Evolutionary conservation across 2,888 invertebrate genomes (phyloP), one percentile per base, ranked within the genome.

Genomic region (Eupithecia insigniata): DNA sequence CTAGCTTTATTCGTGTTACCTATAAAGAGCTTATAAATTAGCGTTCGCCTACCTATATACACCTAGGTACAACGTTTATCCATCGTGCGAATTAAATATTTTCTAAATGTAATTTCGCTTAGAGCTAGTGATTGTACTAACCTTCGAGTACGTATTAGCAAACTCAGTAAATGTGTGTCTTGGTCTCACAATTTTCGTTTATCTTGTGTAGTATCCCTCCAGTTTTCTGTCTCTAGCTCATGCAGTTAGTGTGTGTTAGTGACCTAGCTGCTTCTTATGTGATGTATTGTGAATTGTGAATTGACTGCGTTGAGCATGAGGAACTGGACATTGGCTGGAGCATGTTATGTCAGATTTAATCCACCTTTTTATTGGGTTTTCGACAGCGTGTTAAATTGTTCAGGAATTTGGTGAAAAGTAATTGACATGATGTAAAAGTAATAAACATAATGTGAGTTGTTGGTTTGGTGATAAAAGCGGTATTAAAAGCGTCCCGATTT

Each of bases 341-440:
- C 72, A 74, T 73, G 75, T 62, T 71, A 74, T 71, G 77, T 72
- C 76, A 76, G 75, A 73, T 72, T 79, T 77, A 74, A 75, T 77
- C 76, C 70, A 70, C 55, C 68, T 72, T 74, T 70, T 71, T 69
- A 68, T 67, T 70, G 71, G 71, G 64, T 71, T 69, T 32, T 58
- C 12, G 62, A 69, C 66, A 51, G 43, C 18, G 32, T 55, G 16
- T 8, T 69, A 69, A 67, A 55, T 61, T 2, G 61, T 61, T 43
- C 12, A 28, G 14, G 18, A 32, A 1, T 30, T 18, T 36, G 6
- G 18, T 16, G 43, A 0, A 18, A 16, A 6, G 3, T 60, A 18
- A 32, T 60, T 18, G n/a, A n/a, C n/a, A n/a, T n/a, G n/a, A n/a
- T n/a, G n/a, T n/a, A n/a, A n/a, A n/a, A n/a, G n/a, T n/a, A n/a